Conservation (phyloP, 2,888 invertebrate genomes). For the Podabrus alpinus region DNA sequence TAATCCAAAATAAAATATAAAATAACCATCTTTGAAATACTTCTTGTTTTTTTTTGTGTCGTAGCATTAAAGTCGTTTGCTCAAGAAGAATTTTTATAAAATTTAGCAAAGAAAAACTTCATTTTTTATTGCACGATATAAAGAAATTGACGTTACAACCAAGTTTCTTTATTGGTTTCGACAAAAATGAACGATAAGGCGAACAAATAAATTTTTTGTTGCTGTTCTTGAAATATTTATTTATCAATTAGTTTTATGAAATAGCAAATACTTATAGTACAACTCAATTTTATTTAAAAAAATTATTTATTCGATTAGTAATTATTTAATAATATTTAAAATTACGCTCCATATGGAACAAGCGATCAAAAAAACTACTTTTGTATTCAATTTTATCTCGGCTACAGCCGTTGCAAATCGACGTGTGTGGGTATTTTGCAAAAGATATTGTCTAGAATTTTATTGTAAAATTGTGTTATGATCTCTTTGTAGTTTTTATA, state of each 20-base stretch:
- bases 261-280: background rate
- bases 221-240: background rate
- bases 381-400: background rate
- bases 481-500: background rate
- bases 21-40: background rate
- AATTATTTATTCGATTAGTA: background rate
- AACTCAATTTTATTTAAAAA: background rate
- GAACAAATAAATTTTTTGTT: background rate
- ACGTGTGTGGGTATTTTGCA: background rate
- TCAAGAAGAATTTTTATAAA: background rate
- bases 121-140: background rate
- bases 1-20: background rate
- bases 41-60: background rate
- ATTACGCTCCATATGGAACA: background rate
- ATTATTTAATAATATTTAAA: background rate
- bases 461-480: background rate
- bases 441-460: background rate
- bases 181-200: background rate
- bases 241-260: background rate
- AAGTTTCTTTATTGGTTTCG: background rate
- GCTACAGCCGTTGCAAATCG: slow-evolving; percentile 2
- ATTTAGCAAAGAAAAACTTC: background rate
- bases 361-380: background rate
- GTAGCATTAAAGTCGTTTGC: background rate
- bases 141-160: background rate